phyloP scores from a whole-genome alignment of 2,888 invertebrate genomes.

The Dryobotodes eremita region DNA sequence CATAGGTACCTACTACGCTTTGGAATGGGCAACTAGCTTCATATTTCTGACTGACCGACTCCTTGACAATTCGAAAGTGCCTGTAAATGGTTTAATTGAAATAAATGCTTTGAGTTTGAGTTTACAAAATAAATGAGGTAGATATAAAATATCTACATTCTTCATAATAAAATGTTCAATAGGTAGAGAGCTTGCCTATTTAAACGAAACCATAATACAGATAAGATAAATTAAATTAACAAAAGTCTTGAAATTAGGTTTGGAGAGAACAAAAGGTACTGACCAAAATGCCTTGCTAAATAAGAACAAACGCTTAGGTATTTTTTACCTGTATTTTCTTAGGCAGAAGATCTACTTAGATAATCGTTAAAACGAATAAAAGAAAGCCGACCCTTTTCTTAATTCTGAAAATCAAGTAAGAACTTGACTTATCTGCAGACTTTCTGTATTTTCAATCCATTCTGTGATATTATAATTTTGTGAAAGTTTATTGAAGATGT shows the following conservation, averaged over 20 bases:
- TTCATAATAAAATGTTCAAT: neutral
- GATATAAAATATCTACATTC: neutral
- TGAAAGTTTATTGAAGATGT: too few relatives aligned
- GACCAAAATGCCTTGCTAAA: neutral
- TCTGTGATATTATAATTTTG: too few relatives aligned
- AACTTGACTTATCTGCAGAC: too few relatives aligned
- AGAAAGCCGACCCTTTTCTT: neutral
- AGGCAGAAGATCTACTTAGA: neutral
- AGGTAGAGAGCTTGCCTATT: neutral
- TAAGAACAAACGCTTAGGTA: neutral
- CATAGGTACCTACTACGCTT: too few relatives aligned
- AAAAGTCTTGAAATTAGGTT: constrained; percentile 7
- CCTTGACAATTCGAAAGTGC: too few relatives aligned
- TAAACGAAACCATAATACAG: neutral
- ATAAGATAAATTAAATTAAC: constrained; percentile 10
- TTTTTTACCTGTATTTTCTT: too few relatives aligned
- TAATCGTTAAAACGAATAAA: neutral
- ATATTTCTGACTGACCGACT: too few relatives aligned
- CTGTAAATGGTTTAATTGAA: too few relatives aligned
- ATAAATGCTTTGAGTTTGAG: too few relatives aligned
- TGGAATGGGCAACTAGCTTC: too few relatives aligned
- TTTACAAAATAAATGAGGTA: neutral
- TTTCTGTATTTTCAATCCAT: too few relatives aligned
- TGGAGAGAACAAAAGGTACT: neutral
- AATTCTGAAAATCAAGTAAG: too few relatives aligned